Percentiles rank a stretch among this genome's conserved stretches.
phyloP scores from a whole-genome alignment of 1,140 invertebrate genomes.

The Pseudobourletiella spinata region DNA sequence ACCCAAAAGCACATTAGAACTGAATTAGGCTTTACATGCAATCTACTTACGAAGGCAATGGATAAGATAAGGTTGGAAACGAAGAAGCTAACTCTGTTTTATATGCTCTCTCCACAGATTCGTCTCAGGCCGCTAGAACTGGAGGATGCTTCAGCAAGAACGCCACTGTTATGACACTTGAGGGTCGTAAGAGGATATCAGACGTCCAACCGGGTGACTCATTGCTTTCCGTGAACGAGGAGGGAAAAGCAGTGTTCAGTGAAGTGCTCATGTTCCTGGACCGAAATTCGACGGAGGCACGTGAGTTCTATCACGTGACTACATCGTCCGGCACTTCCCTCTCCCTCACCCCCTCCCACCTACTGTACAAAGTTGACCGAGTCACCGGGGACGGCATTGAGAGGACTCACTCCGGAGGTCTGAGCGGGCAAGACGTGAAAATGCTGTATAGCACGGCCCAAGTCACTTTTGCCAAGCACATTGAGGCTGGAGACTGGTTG shows the following conservation, averaged over 20 bases:
- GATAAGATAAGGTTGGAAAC: too few species aligned
- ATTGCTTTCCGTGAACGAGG: slow-evolving; percentile 61
- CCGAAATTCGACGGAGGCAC: slow-evolving; percentile 53
- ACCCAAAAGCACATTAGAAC: too few species aligned
- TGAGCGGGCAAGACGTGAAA: not conserved
- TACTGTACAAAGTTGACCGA: slow-evolving; percentile 48
- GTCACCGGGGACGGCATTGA: not conserved
- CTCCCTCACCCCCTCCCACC: slow-evolving; percentile 73
- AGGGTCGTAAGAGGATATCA: slow-evolving; percentile 47
- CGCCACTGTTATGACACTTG: slow-evolving; percentile 51
- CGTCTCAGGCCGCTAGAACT: slow-evolving; percentile 68
- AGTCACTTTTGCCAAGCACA: slow-evolving; percentile 51
- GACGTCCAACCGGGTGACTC: slow-evolving; percentile 66
- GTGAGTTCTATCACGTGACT: slow-evolving; percentile 60
- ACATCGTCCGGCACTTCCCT: slow-evolving; percentile 60
- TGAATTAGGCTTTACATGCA: too few species aligned
- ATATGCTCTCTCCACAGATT: too few species aligned
- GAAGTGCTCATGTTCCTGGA: slow-evolving; percentile 86
- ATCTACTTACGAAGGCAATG: too few species aligned
- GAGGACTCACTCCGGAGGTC: not conserved
- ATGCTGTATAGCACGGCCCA: slow-evolving; percentile 31
- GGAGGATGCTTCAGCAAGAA: slow-evolving; percentile 69
- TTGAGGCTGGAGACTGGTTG: slow-evolving; percentile 48
- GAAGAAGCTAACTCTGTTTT: too few species aligned
- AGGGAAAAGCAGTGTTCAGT: slow-evolving; percentile 63